Evolutionary conservation across 2,797 vertebrate genomes (phyloP), one percentile per base, ranked within the genome.

Genomic region (Bucorvus abyssinicus): DNA sequence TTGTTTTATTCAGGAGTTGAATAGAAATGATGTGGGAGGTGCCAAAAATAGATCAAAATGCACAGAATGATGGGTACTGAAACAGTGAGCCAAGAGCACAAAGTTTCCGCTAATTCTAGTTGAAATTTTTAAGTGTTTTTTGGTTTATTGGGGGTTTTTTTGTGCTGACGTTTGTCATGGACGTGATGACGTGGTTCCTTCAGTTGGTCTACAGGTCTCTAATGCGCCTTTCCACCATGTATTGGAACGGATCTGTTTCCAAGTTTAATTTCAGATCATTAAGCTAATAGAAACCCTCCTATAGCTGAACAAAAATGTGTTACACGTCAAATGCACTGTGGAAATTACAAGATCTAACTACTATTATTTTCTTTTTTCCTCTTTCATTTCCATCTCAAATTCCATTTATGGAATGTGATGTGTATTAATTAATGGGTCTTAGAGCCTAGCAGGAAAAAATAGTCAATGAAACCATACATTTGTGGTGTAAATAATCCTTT

Each of bases 1-100:
- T 93, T 95, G 57, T 92, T 79, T 96, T 86, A 87, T 87, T 97
- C 90, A 94, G 74, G 95, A 97, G 74, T 89, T 94, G 91, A 91
- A 63, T 93, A 90, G 74, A 92, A 96, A 95, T 95, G 93, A 65
- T 95, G 84, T 91, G 85, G 44, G 70, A 83, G 36, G 56, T 89
- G 88, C 85, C 89, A 89, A 94, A 96, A 95, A 76, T 92, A 93
- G 68, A 89, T 95, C 56, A 94, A 94, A 96, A 90, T 87, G 69
- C 64, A 87, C 69, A 70, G 86, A 82, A 77, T 95, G 97, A 90
- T 59, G 93, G 49, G 57, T 96, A 95, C 93, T 93, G 74, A 69
- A 87, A 63, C 87, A 59, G 40, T 79, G 76, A 85, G 87, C 86
- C 89, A 86, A 75, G 47, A 52, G 44, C 49, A 19, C 50, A 38